Evolutionary conservation across 2,888 invertebrate species (phyloP).

Genomic region (Lamellibrachia satsuma): DNA sequence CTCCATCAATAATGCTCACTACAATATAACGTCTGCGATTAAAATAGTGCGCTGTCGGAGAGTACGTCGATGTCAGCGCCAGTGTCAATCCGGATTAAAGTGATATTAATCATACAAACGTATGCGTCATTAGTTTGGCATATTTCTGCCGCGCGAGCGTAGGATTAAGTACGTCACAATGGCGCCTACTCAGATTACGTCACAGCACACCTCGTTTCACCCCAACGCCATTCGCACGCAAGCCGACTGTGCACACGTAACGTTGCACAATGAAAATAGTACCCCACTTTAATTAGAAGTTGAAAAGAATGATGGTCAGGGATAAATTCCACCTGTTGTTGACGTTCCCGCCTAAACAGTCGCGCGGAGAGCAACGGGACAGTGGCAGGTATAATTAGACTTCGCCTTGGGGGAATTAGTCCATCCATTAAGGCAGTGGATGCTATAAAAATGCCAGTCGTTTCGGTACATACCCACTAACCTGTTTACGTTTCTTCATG

Average conservation of each 20-base stretch:
- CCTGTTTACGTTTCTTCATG: neutral
- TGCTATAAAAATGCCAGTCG: neutral
- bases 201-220: neutral
- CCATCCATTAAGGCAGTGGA: neutral
- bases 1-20: too few species aligned
- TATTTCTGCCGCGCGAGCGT: neutral
- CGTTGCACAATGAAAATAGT: neutral
- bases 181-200: neutral
- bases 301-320: neutral
- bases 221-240: neutral
- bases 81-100: neutral
- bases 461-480: neutral
- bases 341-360: constrained; percentile 5
- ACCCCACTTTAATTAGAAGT: constrained; percentile 13
- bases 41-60: neutral
- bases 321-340: neutral
- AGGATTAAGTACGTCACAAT: neutral
- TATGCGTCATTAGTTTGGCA: neutral
- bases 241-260: too few species aligned
- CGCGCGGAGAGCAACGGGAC: neutral
- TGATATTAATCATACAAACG: neutral
- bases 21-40: neutral
- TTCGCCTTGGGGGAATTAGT: neutral
- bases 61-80: too few species aligned
- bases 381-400: neutral